phyloP scores from a whole-genome alignment of 37 sponge, comb jelly and placozoan species.

The Diacarnus erythraeanus region DNA sequence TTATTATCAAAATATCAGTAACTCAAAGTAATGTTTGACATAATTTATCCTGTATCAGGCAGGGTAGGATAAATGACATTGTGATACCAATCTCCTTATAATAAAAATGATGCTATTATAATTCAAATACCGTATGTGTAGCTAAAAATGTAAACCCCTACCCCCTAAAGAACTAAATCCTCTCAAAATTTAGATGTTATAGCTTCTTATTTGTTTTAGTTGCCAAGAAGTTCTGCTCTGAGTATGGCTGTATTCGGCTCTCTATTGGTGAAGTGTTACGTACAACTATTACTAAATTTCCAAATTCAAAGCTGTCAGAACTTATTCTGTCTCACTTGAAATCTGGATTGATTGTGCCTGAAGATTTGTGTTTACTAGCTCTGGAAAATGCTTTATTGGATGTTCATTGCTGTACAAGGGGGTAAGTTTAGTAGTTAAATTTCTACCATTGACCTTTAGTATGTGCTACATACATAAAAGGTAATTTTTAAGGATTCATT shows the following conservation, averaged over 20 bases:
- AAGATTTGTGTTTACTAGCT: constrained; percentile 84
- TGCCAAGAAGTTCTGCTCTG: constrained; percentile 64
- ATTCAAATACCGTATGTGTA: neutral
- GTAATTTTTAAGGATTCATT: too few species aligned
- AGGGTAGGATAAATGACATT: too few species aligned
- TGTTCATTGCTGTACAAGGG: constrained; percentile 84
- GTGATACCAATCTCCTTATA: too few species aligned
- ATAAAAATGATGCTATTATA: neutral
- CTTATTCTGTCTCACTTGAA: constrained; percentile 66
- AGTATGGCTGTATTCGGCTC: constrained; percentile 81
- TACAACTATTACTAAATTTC: constrained; percentile 64
- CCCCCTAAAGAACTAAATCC: neutral
- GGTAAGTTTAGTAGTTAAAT: constrained; percentile 72
- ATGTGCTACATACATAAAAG: too few species aligned
- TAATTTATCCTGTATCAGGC: neutral
- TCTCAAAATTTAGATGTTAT: too few species aligned
- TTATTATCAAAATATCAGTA: too few species aligned
- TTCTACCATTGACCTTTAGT: too few species aligned
- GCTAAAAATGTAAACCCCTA: neutral
- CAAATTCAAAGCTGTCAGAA: constrained; percentile 67
- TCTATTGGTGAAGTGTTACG: constrained; percentile 89
- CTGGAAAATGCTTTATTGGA: constrained; percentile 81
- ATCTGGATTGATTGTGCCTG: constrained; percentile 85
- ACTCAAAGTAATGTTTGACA: too few species aligned
- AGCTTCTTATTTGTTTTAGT: constrained; percentile 44